Conservation (phyloP, 37 sponge, comb jelly and placozoan genomes). For the Agelas oroides region DNA sequence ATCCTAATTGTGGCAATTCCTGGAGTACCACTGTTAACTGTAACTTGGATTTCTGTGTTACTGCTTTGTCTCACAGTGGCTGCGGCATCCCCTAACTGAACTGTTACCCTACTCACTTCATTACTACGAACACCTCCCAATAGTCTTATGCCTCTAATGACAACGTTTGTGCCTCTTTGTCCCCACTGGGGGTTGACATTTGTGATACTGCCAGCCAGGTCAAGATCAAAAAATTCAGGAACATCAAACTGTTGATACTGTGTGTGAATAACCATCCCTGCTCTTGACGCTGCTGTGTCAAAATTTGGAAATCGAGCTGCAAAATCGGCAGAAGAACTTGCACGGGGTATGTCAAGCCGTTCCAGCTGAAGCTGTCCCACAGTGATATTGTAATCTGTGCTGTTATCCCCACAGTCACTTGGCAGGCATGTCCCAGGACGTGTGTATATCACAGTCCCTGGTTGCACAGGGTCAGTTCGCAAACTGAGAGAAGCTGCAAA, state of each 20-base stretch:
- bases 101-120: not conserved
- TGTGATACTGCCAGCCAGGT: constrained; percentile 11
- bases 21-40: constrained; percentile 30
- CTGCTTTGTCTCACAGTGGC: constrained; percentile 8
- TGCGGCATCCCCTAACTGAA: constrained; percentile 21
- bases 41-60: constrained; percentile 15
- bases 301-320: constrained; percentile 39
- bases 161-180: constrained; percentile 74
- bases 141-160: constrained; percentile 58
- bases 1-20: constrained; percentile 11
- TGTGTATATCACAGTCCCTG: constrained; percentile 48
- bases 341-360: not conserved
- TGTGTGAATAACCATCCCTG: constrained; percentile 35
- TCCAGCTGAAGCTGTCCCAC: constrained; percentile 44
- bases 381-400: constrained; percentile 31
- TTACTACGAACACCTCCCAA: constrained; percentile 1
- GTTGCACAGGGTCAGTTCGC: constrained; percentile 18
- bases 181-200: constrained; percentile 53
- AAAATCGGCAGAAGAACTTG: not conserved
- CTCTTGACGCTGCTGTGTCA: not conserved
- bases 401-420: constrained; percentile 64
- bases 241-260: constrained; percentile 29
- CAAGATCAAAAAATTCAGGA: not conserved
- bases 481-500: not conserved
- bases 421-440: constrained; percentile 50